Percentiles rank a stretch among this genome's conserved stretches.
These are phyloP conservation scores for Drosophila merina DNA, from an alignment of 2,888 invertebrate genomes.

Conservation along the genomic window DNA sequence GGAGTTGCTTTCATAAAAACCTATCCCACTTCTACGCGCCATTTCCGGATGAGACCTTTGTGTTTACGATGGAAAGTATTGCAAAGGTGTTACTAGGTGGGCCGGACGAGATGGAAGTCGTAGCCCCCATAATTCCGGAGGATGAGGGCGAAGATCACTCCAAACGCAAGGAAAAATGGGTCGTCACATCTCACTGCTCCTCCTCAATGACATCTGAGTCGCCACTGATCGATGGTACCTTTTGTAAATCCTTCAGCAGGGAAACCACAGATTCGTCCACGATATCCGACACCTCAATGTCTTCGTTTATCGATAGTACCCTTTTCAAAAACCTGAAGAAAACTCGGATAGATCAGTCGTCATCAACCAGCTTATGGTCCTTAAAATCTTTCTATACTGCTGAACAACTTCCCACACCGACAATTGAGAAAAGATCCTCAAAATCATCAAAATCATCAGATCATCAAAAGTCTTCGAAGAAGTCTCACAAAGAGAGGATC, in stretches of 20 bases:
- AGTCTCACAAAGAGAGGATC: not conserved
- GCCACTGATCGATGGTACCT: not conserved
- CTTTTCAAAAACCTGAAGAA: not conserved
- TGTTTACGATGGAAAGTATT: not conserved
- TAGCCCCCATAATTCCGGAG: not conserved
- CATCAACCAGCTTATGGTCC: not conserved
- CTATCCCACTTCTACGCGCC: not conserved
- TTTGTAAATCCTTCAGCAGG: not conserved
- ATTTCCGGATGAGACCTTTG: not conserved
- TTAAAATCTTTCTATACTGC: not conserved
- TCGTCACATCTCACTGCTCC: not conserved
- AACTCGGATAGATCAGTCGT: too few species aligned
- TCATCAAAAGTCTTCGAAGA: not conserved
- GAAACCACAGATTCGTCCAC: not conserved
- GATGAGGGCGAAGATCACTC: too few species aligned
- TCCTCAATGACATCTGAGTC: not conserved
- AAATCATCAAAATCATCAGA: too few species aligned
- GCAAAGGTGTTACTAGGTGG: not conserved
- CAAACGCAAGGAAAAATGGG: not conserved
- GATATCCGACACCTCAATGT: not conserved
- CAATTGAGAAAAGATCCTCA: not conserved
- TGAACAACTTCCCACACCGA: not conserved
- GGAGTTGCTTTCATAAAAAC: not conserved
- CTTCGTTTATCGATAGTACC: not conserved
- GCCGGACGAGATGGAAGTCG: not conserved